Conservation (phyloP, 2,113 vertebrate genomes). For the Lucifuga dentata region DNA sequence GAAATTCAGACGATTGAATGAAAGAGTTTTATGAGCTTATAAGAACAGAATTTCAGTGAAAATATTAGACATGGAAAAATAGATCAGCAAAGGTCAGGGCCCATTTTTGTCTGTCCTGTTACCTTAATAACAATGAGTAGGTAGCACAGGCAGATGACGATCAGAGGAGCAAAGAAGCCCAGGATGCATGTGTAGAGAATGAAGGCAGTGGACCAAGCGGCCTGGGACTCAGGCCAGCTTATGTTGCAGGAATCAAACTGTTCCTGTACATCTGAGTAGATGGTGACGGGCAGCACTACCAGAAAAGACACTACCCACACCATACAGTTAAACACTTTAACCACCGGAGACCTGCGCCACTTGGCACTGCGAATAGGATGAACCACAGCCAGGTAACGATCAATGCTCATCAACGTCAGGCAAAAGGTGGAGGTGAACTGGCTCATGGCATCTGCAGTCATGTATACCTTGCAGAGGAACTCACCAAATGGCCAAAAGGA, state of each 20-base stretch:
- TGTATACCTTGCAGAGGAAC: constrained; percentile 89
- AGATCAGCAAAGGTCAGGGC: background rate
- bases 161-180: constrained; percentile 89
- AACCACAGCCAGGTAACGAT: constrained; percentile 93
- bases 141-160: constrained; percentile 93
- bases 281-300: constrained; percentile 88
- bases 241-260: constrained; percentile 89
- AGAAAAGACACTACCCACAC: constrained; percentile 90
- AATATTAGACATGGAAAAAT: background rate
- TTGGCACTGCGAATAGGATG: constrained; percentile 89
- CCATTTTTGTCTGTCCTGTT: background rate
- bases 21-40: constrained; percentile 7
- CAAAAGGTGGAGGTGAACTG: constrained; percentile 95
- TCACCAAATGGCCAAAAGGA: constrained; percentile 93
- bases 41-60: background rate
- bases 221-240: constrained; percentile 88
- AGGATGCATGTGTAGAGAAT: constrained; percentile 90
- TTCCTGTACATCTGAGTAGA: constrained; percentile 88
- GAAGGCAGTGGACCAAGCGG: constrained; percentile 86
- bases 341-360: constrained; percentile 88
- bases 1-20: constrained; percentile 29
- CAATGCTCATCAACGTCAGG: constrained; percentile 94
- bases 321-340: constrained; percentile 84
- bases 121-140: constrained; percentile 90
- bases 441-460: constrained; percentile 90